Percentiles rank a stretch among this genome's conserved stretches.
Conservation (phyloP, 2,888 invertebrate species). For the Gibbula magus region DNA sequence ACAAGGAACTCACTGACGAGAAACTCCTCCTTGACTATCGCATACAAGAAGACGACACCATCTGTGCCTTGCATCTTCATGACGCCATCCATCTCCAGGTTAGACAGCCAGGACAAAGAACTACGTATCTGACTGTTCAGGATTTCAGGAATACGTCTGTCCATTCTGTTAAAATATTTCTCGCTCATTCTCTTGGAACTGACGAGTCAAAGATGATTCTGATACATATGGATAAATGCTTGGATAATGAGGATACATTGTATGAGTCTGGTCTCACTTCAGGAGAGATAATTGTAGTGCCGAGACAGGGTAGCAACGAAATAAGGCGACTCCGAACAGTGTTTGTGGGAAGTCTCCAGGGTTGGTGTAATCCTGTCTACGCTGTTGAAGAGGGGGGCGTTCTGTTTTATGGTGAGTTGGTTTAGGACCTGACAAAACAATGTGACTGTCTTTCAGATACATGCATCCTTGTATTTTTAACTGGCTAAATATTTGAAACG, state of each 20-base stretch:
- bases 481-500: background rate
- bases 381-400: background rate
- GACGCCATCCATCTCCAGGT: background rate
- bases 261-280: background rate
- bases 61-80: background rate
- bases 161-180: background rate
- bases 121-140: background rate
- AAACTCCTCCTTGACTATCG: background rate
- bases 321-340: background rate
- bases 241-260: background rate
- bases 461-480: background rate
- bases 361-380: background rate
- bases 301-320: background rate
- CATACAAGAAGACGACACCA: background rate
- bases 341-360: background rate
- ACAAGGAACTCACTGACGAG: background rate
- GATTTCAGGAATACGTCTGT: background rate
- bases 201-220: background rate
- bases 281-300: background rate
- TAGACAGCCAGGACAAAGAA: background rate
- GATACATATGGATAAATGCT: background rate
- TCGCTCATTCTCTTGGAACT: background rate
- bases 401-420: background rate
- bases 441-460: background rate
- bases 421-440: background rate